Evolutionary conservation across 2,888 invertebrate species (phyloP).

Genomic region (Ligdia adustata): DNA sequence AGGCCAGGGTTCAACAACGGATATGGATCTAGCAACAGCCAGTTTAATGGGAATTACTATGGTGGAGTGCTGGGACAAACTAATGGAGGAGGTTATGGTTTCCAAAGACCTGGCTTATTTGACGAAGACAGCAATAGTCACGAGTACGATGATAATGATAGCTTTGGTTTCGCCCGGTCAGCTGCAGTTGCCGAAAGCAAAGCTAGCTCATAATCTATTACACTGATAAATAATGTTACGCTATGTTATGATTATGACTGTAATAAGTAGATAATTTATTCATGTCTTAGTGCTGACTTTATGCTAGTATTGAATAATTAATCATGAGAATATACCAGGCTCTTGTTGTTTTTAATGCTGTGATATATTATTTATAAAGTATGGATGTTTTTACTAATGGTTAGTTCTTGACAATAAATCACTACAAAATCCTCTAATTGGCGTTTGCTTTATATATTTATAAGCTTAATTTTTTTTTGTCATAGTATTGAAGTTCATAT

Average conservation of each 20-base stretch:
- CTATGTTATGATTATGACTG: background rate
- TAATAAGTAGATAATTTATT: constrained; percentile 2
- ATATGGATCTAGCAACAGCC: constrained; percentile 61
- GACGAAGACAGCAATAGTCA: constrained; percentile 44
- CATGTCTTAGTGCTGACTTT: constrained; percentile 3
- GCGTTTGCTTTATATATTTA: constrained; percentile 8
- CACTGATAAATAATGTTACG: background rate
- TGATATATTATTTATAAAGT: constrained; percentile 13
- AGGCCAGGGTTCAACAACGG: constrained; percentile 62
- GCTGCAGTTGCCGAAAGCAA: constrained; percentile 38
- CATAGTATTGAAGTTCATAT: constrained; percentile 16
- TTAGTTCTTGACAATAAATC: constrained; percentile 17
- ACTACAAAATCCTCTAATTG: constrained; percentile 10
- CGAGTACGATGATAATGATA: constrained; percentile 35
- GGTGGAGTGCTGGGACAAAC: constrained; percentile 39
- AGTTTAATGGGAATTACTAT: constrained; percentile 73
- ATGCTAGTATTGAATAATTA: constrained; percentile 8
- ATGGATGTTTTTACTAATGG: constrained; percentile 2
- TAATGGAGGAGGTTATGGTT: constrained; percentile 51
- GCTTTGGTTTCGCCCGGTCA: constrained; percentile 44
- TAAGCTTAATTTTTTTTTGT: constrained; percentile 5
- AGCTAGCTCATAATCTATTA: constrained; percentile 11
- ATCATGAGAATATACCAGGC: constrained; percentile 3
- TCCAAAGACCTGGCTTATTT: constrained; percentile 53
- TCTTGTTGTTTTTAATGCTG: constrained; percentile 5